Percentiles rank a stretch among this genome's conserved stretches.
Evolutionary conservation across 2,113 vertebrate genomes (phyloP).

Genomic region (Otus sunia): DNA sequence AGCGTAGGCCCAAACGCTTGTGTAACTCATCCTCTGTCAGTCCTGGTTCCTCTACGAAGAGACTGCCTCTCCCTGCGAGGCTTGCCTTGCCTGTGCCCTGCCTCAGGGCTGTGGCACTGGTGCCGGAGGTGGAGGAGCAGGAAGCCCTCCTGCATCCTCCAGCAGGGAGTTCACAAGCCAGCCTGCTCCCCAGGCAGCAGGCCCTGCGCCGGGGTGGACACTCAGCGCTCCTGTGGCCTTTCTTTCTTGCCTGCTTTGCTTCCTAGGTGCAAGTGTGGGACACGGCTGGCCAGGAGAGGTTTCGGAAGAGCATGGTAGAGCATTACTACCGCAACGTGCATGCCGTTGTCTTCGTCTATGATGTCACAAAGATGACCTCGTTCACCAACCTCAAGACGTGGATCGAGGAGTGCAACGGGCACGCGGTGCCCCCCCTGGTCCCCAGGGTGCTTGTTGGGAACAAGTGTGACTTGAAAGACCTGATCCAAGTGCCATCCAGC

Average conservation of each 20-base stretch:
- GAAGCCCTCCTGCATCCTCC: not conserved
- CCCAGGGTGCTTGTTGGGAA: slow-evolving; percentile 96
- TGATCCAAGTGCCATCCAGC: slow-evolving; percentile 95
- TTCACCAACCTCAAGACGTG: slow-evolving; percentile 96
- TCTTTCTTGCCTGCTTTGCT: not conserved
- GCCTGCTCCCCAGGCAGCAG: not conserved
- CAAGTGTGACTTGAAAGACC: slow-evolving; percentile 94
- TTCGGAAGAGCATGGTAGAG: slow-evolving; percentile 96
- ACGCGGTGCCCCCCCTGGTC: slow-evolving; percentile 87
- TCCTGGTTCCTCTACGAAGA: not conserved
- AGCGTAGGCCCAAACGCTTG: not conserved
- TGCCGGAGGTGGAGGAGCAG: not conserved
- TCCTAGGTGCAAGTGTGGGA: slow-evolving; percentile 97
- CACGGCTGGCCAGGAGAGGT: slow-evolving; percentile 94
- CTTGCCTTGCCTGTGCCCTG: not conserved
- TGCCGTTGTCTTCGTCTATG: slow-evolving; percentile 94
- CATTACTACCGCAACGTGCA: slow-evolving; percentile 98
- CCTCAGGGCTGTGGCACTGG: not conserved
- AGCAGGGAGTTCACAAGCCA: rapidly evolving
- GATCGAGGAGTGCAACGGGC: slow-evolving; percentile 96
- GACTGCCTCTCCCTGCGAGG: not conserved
- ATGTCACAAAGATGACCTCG: slow-evolving; percentile 95
- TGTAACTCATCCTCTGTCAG: not conserved
- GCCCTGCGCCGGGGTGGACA: rapidly evolving
- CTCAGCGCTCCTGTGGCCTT: not conserved